phyloP scores from a whole-genome alignment of 1,140 invertebrate genomes.

The Pogonomyrmex californicus region DNA sequence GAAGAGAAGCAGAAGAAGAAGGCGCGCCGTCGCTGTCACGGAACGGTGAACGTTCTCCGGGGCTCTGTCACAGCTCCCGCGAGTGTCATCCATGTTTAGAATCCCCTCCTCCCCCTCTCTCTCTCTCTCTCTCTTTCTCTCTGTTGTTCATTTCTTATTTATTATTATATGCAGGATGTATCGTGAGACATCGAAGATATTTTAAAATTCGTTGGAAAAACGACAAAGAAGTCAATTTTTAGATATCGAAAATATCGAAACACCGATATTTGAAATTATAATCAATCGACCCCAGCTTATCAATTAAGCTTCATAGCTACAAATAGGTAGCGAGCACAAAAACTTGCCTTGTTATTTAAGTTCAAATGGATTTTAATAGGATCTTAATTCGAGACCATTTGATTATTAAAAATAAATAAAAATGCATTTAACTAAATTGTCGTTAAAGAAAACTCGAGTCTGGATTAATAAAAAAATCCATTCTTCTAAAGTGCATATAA shows the following conservation, averaged over 20 bases:
- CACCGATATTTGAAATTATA: neutral
- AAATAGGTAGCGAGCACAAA: neutral
- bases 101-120: neutral
- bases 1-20: conserved; percentile 41
- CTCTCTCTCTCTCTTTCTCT: neutral
- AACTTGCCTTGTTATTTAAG: conserved; percentile 7
- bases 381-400: conserved; percentile 21
- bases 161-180: conserved; percentile 19
- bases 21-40: neutral
- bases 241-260: neutral
- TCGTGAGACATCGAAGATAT: neutral
- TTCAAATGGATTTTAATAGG: neutral
- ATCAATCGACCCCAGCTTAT: neutral
- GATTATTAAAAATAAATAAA: neutral
- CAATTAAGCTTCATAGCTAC: conserved; percentile 8
- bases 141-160: too few species aligned
- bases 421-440: neutral
- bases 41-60: conserved; percentile 38
- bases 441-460: neutral
- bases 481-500: neutral
- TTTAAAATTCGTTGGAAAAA: neutral
- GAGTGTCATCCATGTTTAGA: conserved; percentile 11
- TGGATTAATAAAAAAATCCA: neutral
- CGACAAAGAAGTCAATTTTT: neutral
- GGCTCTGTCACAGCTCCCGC: conserved; percentile 2